Conservation (phyloP, 2,888 invertebrate species). For the Acanthopleura granulata region DNA sequence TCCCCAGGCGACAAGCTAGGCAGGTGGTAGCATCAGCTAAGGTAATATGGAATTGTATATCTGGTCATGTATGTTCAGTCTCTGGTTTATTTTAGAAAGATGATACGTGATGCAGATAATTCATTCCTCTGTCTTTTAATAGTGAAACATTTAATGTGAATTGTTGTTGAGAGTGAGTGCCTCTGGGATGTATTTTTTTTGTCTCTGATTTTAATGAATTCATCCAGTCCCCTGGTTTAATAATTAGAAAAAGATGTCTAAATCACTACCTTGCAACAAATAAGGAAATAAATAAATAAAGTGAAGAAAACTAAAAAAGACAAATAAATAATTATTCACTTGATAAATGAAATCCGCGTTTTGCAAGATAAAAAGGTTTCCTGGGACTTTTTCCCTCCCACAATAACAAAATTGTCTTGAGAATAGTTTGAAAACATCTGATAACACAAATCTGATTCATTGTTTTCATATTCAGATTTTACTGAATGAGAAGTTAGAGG, state of each 20-base stretch:
- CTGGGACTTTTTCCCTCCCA: neutral
- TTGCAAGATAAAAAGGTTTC: neutral
- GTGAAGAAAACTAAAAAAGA: neutral
- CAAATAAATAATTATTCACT: too few species aligned
- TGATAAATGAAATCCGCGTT: neutral
- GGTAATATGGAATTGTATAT: constrained; percentile 71
- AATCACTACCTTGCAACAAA: too few species aligned
- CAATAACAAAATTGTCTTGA: neutral
- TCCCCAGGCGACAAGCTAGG: constrained; percentile 80
- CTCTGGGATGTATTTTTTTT: too few species aligned
- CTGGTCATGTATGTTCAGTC: neutral
- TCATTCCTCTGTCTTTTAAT: too few species aligned
- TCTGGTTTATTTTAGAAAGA: too few species aligned
- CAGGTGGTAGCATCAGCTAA: constrained; percentile 90
- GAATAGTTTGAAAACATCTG: neutral
- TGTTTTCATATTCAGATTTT: constrained; percentile 76
- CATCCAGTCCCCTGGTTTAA: too few species aligned
- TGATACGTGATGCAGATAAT: too few species aligned
- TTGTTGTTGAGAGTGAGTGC: too few species aligned
- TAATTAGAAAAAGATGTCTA: too few species aligned
- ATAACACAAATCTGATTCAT: neutral
- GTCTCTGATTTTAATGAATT: too few species aligned
- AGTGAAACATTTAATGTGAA: too few species aligned
- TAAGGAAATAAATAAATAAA: neutral
- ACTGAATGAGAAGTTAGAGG: constrained; percentile 87